Evolutionary conservation across 2,113 vertebrate genomes (phyloP), one percentile per base, ranked within the genome.

Genomic region (Salvelinus fontinalis): DNA sequence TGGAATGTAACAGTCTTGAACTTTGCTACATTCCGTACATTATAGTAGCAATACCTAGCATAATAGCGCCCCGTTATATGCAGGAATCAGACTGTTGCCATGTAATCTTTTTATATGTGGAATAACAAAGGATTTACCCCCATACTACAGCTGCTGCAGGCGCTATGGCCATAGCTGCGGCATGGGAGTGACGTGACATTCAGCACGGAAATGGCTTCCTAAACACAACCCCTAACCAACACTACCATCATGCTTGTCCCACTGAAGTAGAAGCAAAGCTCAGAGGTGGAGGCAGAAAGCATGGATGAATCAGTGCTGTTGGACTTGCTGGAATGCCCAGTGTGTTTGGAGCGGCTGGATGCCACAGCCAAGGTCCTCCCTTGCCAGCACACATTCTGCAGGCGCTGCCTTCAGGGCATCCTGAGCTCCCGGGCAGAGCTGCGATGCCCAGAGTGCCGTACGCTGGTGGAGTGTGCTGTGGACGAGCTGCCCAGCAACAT

Each of bases 401-500:
- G 98, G 16, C 93, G 97, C 7, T 99, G 98, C 85, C 93, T 99
- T 85, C 95, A 97, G 81, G 95, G 97, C 73, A 99, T 99, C 11
- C 93, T 99, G 18, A 96, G 94, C 67, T 99, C 97, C 5, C 95
- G 98, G 0, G 97, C 95, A 0, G 98, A 99, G 89, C 93, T 99
- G 78, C 93, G 97, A 26, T 99, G 98, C 85, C 98, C 98, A 0
- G 98, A 99, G 90, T 99, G 98, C 89, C 93, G 98, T 85, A 98
- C 97, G 31, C 90, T 99, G 16, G 97, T 98, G 77, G 97, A 97
- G 85, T 96, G 95, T 0, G 87, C 93, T 0, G 97, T 99, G 18
- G 98, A 99, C 0, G 97, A 99, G 67, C 96, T 99, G 62, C 98
- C 98, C 48, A 98, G 96, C 92, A 99, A 99, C 81, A 99, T 99